Conservation (phyloP, 2,797 vertebrate genomes). For the Chloroceryle inda region DNA sequence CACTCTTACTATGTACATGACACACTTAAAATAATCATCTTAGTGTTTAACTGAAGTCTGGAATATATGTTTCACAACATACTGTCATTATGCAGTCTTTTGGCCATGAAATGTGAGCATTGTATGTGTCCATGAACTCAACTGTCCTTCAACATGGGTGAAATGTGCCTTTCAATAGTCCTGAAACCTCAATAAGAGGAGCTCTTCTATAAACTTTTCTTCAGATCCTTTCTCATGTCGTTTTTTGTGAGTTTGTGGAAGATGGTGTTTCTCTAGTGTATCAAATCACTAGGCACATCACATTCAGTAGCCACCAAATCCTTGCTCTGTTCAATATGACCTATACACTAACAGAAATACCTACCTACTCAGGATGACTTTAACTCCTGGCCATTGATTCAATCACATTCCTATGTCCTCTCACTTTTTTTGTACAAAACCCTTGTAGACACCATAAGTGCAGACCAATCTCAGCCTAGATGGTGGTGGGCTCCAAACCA, state of each 20-base stretch:
- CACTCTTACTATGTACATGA: not conserved
- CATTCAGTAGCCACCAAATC: not conserved
- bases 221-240: not conserved
- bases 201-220: conserved; percentile 69
- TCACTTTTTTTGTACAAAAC: not conserved
- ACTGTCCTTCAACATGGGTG: conserved; percentile 13
- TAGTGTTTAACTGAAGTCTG: not conserved
- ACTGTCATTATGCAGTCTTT: not conserved
- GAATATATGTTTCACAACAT: conserved; percentile 22
- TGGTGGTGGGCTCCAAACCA: not conserved
- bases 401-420: fast-evolving
- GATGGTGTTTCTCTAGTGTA: not conserved
- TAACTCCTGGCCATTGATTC: not conserved
- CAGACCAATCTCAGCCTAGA: not conserved
- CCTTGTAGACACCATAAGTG: not conserved
- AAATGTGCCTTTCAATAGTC: conserved; percentile 63
- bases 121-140: not conserved
- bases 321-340: not conserved
- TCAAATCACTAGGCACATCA: not conserved
- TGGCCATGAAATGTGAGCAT: not conserved
- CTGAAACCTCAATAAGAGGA: conserved; percentile 35
- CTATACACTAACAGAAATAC: not conserved
- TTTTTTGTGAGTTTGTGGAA: not conserved
- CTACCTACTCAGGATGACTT: not conserved
- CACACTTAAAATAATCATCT: conserved; percentile 47